Evolutionary conservation across 2,113 vertebrate species (phyloP).

Genomic region (Balaeniceps rex): DNA sequence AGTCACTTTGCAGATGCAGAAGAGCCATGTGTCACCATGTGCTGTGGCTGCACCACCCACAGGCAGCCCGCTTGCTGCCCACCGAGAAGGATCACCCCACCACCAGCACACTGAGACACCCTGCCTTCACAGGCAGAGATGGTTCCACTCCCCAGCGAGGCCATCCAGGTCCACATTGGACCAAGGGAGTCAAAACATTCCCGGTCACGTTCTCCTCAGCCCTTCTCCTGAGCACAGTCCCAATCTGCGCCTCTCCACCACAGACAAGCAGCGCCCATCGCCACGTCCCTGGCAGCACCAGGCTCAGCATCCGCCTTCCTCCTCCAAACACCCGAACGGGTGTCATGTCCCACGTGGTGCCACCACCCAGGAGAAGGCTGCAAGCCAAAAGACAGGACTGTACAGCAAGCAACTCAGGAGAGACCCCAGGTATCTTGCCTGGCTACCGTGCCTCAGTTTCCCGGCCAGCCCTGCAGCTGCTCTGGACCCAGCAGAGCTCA

Average conservation of each 20-base stretch:
- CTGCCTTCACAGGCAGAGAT: background rate
- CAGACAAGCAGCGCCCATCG: accelerated
- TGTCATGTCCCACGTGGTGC: accelerated
- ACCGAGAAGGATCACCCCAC: background rate
- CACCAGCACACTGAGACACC: background rate
- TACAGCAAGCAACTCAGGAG: background rate
- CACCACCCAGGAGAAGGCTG: background rate
- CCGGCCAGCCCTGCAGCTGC: background rate
- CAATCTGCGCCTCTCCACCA: background rate
- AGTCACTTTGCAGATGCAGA: background rate
- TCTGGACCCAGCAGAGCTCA: background rate
- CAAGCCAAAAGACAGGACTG: background rate
- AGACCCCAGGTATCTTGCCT: background rate
- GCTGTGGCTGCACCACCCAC: accelerated
- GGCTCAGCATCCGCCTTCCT: background rate
- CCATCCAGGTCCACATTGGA: accelerated
- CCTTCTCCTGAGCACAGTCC: background rate
- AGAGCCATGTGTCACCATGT: background rate
- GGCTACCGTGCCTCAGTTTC: background rate
- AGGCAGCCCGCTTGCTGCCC: background rate
- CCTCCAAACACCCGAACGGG: background rate
- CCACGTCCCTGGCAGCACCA: background rate
- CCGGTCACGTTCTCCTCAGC: accelerated
- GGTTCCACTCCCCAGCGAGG: background rate
- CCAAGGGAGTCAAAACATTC: background rate